Conservation (phyloP, 2,888 invertebrate species). For the Cephus runcator region DNA sequence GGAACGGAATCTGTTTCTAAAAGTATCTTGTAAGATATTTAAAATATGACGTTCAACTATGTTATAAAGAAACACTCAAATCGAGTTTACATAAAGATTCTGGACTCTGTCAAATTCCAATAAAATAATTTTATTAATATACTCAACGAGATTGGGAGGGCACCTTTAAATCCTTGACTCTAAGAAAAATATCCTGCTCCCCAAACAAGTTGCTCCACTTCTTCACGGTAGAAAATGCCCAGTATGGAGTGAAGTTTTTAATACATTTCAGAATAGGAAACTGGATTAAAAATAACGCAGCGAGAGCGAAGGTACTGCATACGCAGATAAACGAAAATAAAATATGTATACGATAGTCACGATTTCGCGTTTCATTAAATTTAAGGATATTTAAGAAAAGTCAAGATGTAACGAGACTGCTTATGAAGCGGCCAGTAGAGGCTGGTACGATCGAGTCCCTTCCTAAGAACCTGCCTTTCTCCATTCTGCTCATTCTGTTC, state of each 20-base stretch:
- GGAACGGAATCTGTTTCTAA: neutral
- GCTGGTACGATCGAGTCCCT: constrained; percentile 41
- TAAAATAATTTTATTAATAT: neutral
- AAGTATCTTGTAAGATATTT: neutral
- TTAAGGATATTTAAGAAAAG: constrained; percentile 43
- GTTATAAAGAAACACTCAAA: constrained; percentile 3
- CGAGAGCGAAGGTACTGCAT: neutral
- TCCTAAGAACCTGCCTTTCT: constrained; percentile 36
- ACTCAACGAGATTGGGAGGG: neutral
- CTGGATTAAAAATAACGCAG: neutral
- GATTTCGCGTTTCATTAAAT: constrained; percentile 4
- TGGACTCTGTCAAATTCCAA: neutral
- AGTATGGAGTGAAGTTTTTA: neutral
- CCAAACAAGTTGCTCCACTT: neutral
- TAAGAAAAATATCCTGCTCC: neutral
- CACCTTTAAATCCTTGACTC: neutral
- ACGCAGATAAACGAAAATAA: constrained; percentile 29
- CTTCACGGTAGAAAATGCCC: neutral
- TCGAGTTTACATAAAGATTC: neutral
- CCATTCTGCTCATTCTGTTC: constrained; percentile 16
- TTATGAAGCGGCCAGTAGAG: constrained; percentile 38
- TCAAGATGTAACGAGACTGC: constrained; percentile 39
- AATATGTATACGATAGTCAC: neutral
- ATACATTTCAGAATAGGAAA: neutral
- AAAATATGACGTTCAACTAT: neutral